A percentile compares a stretch with the other conserved stretches of the same genome.
Evolutionary conservation across 2,113 vertebrate species (phyloP).

Genomic region (Malurus cyaneus): DNA sequence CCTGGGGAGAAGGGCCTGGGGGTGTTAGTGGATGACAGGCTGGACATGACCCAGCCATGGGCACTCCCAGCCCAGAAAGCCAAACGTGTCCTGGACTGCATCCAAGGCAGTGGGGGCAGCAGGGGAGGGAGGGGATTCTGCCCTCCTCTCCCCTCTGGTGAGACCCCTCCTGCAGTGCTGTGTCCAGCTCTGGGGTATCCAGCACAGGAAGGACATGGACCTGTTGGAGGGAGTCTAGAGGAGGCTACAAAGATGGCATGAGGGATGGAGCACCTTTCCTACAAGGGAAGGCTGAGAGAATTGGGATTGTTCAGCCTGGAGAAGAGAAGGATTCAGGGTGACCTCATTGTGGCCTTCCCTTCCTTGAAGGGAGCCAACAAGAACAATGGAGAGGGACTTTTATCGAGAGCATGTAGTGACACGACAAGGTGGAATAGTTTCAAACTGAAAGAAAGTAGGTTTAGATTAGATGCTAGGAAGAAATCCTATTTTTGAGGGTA

Average conservation of each 20-base stretch:
- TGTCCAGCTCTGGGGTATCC: neutral
- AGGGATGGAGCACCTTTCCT: neutral
- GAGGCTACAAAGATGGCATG: neutral
- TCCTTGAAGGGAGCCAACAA: neutral
- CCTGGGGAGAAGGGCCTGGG: neutral
- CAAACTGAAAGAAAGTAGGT: neutral
- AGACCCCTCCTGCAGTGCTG: neutral
- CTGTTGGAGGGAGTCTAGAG: neutral
- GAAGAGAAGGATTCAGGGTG: neutral
- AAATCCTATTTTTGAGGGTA: neutral
- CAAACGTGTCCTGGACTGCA: neutral
- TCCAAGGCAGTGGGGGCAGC: neutral
- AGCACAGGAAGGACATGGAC: neutral
- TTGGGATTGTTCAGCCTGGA: neutral
- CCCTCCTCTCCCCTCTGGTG: neutral
- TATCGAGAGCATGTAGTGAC: neutral
- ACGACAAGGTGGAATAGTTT: neutral
- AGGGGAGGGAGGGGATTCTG: neutral
- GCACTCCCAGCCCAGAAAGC: neutral
- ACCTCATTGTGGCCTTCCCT: neutral
- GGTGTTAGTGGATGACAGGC: neutral
- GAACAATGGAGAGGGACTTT: fast-evolving
- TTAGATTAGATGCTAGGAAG: neutral
- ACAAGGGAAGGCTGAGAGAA: neutral
- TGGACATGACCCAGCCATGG: neutral